Conservation (phyloP, 2,797 vertebrate species). For the Labroides dimidiatus region DNA sequence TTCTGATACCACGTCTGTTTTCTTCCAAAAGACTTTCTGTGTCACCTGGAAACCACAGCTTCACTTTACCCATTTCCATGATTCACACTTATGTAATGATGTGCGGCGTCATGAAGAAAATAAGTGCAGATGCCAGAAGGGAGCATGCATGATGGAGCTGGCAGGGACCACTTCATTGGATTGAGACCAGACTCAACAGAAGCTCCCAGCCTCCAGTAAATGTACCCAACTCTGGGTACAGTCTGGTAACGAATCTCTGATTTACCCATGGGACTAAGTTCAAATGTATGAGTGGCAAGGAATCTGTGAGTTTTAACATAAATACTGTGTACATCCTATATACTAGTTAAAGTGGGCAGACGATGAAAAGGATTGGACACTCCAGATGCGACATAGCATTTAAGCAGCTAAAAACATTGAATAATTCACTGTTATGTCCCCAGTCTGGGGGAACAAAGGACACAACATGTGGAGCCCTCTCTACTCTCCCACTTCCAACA, state of each 20-base stretch:
- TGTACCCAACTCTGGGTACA: not conserved
- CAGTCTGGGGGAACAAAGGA: too few relatives aligned
- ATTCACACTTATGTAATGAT: constrained; percentile 34
- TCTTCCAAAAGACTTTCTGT: not conserved
- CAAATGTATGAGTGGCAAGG: not conserved
- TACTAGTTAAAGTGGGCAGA: not conserved
- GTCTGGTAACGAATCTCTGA: not conserved
- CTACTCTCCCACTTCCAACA: too few relatives aligned
- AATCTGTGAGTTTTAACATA: not conserved
- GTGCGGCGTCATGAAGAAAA: constrained; percentile 39
- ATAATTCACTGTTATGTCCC: too few relatives aligned
- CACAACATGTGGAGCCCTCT: too few relatives aligned
- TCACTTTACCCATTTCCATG: constrained; percentile 29
- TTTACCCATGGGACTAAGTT: not conserved
- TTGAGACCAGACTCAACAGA: constrained; percentile 2
- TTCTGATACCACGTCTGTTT: constrained; percentile 2
- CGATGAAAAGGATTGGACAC: not conserved
- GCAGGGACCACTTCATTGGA: constrained; percentile 6
- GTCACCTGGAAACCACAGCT: constrained; percentile 42
- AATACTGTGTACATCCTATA: not conserved
- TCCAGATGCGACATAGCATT: not conserved
- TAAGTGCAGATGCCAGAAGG: constrained; percentile 7
- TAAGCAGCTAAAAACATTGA: not conserved
- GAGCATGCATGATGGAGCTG: constrained; percentile 3
- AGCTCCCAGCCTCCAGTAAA: constrained; percentile 4